These are phyloP conservation scores for Oscheius sp. DNA, from an alignment of 2,888 invertebrate genomes.

Conservation along the genomic window DNA sequence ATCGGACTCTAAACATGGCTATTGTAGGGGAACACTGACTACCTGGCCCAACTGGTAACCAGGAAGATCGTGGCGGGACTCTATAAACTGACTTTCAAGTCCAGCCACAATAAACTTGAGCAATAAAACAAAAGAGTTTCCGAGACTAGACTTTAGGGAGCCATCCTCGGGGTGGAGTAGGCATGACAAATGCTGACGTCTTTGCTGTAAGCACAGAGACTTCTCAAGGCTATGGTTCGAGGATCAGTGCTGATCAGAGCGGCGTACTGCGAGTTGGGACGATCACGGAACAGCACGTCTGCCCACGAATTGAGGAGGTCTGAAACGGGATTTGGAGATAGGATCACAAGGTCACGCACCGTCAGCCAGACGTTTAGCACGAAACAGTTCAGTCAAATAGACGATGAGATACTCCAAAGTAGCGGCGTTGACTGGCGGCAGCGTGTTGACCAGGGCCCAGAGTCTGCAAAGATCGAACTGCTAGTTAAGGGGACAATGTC, in stretches of 20 bases:
- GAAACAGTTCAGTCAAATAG: constrained; percentile 41
- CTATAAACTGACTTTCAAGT: no score
- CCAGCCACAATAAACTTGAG: not conserved
- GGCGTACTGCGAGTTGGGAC: constrained; percentile 11
- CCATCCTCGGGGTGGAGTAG: constrained; percentile 19
- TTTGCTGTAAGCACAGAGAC: constrained; percentile 50
- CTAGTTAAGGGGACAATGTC: no score
- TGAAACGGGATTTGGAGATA: constrained; percentile 33
- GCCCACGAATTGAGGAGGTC: constrained; percentile 57
- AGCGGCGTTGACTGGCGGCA: constrained; percentile 37
- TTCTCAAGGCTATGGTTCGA: constrained; percentile 42
- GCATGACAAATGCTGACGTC: constrained; percentile 43
- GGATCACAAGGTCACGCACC: constrained; percentile 17
- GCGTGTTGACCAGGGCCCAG: constrained; percentile 35
- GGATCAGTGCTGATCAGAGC: constrained; percentile 36
- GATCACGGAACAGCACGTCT: constrained; percentile 53
- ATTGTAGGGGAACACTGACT: no score
- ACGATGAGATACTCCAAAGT: constrained; percentile 41
- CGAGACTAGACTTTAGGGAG: not conserved
- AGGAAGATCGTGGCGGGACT: no score
- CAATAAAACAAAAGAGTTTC: not conserved
- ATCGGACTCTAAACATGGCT: no score
- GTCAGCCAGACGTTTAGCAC: constrained; percentile 31
- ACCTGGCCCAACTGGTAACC: no score
- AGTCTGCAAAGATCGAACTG: constrained; percentile 21